These are phyloP conservation scores for Aldrovandia affinis DNA, from an alignment of 2,797 vertebrate genomes.

Conservation along the genomic window DNA sequence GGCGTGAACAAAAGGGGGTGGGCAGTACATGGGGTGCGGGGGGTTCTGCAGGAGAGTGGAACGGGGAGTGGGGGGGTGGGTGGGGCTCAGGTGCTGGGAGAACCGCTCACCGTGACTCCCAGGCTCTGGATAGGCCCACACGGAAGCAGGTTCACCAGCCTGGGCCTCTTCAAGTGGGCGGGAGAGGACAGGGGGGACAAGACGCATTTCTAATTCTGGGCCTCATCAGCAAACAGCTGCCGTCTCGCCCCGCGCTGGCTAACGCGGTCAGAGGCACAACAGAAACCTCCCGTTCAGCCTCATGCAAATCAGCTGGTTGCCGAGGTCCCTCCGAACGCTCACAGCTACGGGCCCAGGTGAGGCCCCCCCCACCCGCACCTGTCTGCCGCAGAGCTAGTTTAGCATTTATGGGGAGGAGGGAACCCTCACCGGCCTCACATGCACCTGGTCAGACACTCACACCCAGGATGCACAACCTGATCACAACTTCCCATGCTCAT, in stretches of 20 bases:
- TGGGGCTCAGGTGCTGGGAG: slow-evolving; percentile 15
- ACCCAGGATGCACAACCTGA: background rate
- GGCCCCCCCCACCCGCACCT: background rate
- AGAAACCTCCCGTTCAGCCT: slow-evolving; percentile 43
- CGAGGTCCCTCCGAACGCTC: background rate
- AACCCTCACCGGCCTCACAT: background rate
- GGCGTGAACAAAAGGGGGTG: slow-evolving; percentile 39
- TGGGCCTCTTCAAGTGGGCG: slow-evolving; percentile 39
- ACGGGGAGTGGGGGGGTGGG: background rate
- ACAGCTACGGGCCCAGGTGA: background rate
- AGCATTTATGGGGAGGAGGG: background rate
- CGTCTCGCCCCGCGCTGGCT: slow-evolving; percentile 27
- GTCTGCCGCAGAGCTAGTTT: no score
- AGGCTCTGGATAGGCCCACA: slow-evolving; percentile 34
- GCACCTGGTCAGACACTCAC: background rate
- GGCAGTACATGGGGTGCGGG: background rate
- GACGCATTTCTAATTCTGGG: slow-evolving; percentile 24
- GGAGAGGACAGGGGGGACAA: slow-evolving; percentile 30
- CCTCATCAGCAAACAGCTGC: slow-evolving; percentile 42
- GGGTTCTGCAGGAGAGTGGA: background rate
- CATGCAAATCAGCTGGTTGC: background rate
- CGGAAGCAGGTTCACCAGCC: slow-evolving; percentile 47
- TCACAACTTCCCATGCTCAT: slow-evolving; percentile 1
- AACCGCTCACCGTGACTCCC: background rate
- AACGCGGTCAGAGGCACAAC: background rate